Base-by-base conservation (phyloP, 2,113 vertebrate genomes). In the Cololabis saira region DNA sequence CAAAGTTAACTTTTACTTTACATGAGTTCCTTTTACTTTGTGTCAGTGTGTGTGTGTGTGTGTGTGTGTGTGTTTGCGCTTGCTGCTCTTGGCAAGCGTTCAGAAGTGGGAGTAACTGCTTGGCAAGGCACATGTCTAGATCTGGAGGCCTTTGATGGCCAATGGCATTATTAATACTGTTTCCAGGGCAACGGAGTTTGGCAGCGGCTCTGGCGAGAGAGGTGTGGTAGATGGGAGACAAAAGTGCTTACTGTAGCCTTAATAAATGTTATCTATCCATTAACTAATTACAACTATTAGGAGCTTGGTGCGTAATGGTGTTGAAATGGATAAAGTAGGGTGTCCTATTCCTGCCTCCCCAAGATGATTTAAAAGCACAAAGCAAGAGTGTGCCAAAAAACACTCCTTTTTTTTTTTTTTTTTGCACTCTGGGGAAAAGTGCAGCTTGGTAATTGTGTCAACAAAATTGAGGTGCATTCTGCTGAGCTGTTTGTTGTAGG, bases 251-350 rank as follows among this genome's bases (percentile, higher is more conserved):
- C 81, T 60, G 71, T 84, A 86, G 84, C 82, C 86, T 89, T 90
- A 92, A 92, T 91, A 91, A 93, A 94, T 89, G 91, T 84, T 90
- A 92, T 88, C 90, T 73, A 78, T 92, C 92, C 91, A 93, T 93
- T 93, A 93, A 90, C 89, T 93, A 93, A 94, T 94, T 93, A 93
- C 83, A 80, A 84, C 83, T 92, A 92, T 92, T 90, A 91, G 84
- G 76, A 62, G 80, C 70, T 84, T 71, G 78, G 77, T 88, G 81
- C 67, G 82, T 60, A 85, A 77, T 69, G 61, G 78, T 54, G 81
- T 81, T 5, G 71, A 74, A 76, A 78, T 86, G 83, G 83, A 85
- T 57, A 43, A 17, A 67, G 65, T 18, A 54, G 45, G 87, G 73
- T 67, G 84, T 81, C 82, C 79, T 13, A 42, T 58, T 56, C 58